Conservation (phyloP, 1,140 invertebrate genomes). For the Probaryconus sp. region DNA sequence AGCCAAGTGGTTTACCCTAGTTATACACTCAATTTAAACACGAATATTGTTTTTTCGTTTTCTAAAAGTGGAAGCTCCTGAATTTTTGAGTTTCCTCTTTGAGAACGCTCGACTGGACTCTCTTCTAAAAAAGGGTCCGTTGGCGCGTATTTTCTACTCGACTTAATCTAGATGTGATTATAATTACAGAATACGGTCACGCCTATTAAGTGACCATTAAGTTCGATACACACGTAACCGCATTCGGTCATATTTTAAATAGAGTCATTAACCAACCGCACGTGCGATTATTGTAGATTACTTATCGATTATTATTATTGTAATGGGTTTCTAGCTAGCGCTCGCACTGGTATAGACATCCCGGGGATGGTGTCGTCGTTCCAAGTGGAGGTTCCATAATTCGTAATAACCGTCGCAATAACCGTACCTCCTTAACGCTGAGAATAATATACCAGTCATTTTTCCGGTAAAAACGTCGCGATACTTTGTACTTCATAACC, state of each 20-base stretch:
- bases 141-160: not conserved
- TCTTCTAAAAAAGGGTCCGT: no score
- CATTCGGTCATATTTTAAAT: conserved; percentile 65
- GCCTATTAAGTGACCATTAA: conserved; percentile 46
- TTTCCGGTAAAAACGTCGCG: conserved; percentile 52
- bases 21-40: no score
- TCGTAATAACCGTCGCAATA: conserved; percentile 74
- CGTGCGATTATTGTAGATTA: conserved; percentile 71
- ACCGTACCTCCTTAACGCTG: conserved; percentile 67
- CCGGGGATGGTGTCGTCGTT: conserved; percentile 36
- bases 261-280: conserved; percentile 66
- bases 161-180: conserved; percentile 2
- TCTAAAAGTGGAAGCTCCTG: no score
- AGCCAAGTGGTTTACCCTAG: no score
- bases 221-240: conserved; percentile 34
- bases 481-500: conserved; percentile 37
- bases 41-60: no score
- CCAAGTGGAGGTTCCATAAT: conserved; percentile 66
- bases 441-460: conserved; percentile 71
- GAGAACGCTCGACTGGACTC: no score
- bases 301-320: conserved; percentile 75
- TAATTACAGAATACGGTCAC: conserved; percentile 12
- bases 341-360: conserved; percentile 24
- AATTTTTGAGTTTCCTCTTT: no score
- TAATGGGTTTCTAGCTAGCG: conserved; percentile 58